Evolutionary conservation across 92 coral and sea anemone species (phyloP), one percentile per base, ranked within the genome.

Genomic region (Heliopora coerulea): DNA sequence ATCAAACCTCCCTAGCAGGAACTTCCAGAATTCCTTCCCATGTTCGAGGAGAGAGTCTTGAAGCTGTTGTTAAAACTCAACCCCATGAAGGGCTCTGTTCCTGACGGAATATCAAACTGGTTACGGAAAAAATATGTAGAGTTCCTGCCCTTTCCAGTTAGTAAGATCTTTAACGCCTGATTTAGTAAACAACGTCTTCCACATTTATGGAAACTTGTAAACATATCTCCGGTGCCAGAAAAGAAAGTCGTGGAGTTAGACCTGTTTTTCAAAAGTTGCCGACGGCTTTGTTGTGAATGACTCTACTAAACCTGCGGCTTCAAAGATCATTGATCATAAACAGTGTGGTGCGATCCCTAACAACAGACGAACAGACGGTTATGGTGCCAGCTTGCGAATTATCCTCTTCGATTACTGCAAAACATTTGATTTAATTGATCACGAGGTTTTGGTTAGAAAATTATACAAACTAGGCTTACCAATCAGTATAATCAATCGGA

Each of bases 51-150:
- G 54, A 64, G 23, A 64, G 42, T 37, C 11, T 11, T 37, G 11
- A 37, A 37, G 4, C 42, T 37, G 11, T 37, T 37, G 42, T 37
- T 37, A 37, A 37, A 37, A 37, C 75, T 81, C 21, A 68, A 57
- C 28, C 32, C 66, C 49, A 49, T 56, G 0, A 78, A 78, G 56
- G 78, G 65, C 66, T 78, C 66, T 46, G 78, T 65, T 30, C 83
- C 78, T 35, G 78, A 79, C 33, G 64, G 68, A 37, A 64, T 79
- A 46, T 46, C 65, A 28, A 56, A 31, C 72, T 62, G 81, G 80
- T 58, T 75, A 35, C 65, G 58, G n/a, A 4, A 4, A 37, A 4
- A 4, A 4, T 37, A 37, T 56, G 61, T 10, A 15, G 61, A 8
- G 0, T 56, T 13, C 9, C 28, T 56, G 13, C 11, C 24, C 61